Percentiles rank a stretch among this genome's conserved stretches.
Conservation (phyloP, 2,888 invertebrate species). For the Tineola bisselliella region DNA sequence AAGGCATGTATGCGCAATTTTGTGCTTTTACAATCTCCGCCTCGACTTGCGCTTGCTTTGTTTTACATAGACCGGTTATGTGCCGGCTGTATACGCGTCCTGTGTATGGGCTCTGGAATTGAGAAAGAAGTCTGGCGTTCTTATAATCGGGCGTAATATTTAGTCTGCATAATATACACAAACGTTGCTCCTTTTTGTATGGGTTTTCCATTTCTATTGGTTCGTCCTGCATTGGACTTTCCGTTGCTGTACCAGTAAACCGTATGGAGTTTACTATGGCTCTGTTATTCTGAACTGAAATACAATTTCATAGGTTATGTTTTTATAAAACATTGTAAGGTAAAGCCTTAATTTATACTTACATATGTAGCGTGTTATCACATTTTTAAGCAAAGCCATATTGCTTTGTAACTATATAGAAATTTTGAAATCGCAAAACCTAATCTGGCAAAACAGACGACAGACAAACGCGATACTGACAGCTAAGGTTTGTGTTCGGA, state of each 20-base stretch:
- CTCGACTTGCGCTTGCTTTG: slow-evolving; percentile 80
- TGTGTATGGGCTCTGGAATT: slow-evolving; percentile 96
- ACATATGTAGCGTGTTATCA: slow-evolving; percentile 33
- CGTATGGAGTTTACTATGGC: slow-evolving; percentile 21
- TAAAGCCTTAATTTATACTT: slow-evolving; percentile 18
- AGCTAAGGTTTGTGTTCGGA: too few species aligned
- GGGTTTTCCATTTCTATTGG: slow-evolving; percentile 80
- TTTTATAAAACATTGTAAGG: not conserved
- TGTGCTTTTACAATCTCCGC: slow-evolving; percentile 80
- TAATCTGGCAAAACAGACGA: too few species aligned
- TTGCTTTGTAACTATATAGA: not conserved
- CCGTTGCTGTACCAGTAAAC: slow-evolving; percentile 26
- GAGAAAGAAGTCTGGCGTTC: slow-evolving; percentile 89
- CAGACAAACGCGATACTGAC: too few species aligned
- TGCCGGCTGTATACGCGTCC: slow-evolving; percentile 92
- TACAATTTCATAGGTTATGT: not conserved
- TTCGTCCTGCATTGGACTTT: slow-evolving; percentile 25
- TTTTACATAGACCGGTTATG: slow-evolving; percentile 91
- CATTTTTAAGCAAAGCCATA: slow-evolving; percentile 34
- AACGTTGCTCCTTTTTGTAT: slow-evolving; percentile 74
- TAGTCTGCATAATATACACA: slow-evolving; percentile 85
- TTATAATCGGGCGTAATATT: slow-evolving; percentile 89
- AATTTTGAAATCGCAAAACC: too few species aligned
- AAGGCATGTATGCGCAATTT: slow-evolving; percentile 83
- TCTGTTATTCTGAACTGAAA: slow-evolving; percentile 35